phyloP scores from a whole-genome alignment of 2,888 invertebrate genomes.

The Caenorhabditis sp. region DNA sequence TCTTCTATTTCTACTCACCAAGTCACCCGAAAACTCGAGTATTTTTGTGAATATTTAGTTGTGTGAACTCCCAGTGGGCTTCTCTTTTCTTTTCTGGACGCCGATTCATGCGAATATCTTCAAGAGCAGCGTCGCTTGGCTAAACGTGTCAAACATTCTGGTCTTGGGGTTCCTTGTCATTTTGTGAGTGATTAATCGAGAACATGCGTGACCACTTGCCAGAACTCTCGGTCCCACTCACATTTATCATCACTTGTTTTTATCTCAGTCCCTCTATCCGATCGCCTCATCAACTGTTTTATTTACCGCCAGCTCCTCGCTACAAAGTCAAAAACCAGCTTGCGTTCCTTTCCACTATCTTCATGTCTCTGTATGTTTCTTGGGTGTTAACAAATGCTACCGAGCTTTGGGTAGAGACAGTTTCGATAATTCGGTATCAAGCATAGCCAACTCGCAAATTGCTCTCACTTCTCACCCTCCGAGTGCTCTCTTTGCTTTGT shows the following conservation, averaged over 20 bases:
- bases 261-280: slow-evolving; percentile 6
- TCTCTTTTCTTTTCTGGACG: slow-evolving; percentile 19
- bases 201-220: slow-evolving; percentile 25
- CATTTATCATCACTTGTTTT: slow-evolving; percentile 36
- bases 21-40: slow-evolving; percentile 48
- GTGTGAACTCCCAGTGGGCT: slow-evolving; percentile 61
- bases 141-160: slow-evolving; percentile 23
- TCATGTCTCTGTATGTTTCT: not conserved
- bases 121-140: slow-evolving; percentile 10
- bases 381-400: not conserved
- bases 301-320: slow-evolving; percentile 9
- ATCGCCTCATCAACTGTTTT: slow-evolving; percentile 14
- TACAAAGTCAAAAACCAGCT: not conserved
- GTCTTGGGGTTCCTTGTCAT: slow-evolving; percentile 19
- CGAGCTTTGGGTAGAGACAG: slow-evolving; percentile 4
- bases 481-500: slow-evolving; percentile 28
- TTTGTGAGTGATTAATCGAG: slow-evolving; percentile 19
- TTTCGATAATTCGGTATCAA: slow-evolving; percentile 40
- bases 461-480: slow-evolving; percentile 12
- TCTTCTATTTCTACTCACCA: slow-evolving; percentile 4
- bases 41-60: slow-evolving; percentile 62
- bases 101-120: slow-evolving; percentile 40
- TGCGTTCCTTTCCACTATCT: slow-evolving; percentile 10
- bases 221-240: slow-evolving; percentile 1
- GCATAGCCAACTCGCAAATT: slow-evolving; percentile 34